These are phyloP conservation scores for Portevinia maculata DNA, from an alignment of 2,888 invertebrate genomes.

Conservation along the genomic window DNA sequence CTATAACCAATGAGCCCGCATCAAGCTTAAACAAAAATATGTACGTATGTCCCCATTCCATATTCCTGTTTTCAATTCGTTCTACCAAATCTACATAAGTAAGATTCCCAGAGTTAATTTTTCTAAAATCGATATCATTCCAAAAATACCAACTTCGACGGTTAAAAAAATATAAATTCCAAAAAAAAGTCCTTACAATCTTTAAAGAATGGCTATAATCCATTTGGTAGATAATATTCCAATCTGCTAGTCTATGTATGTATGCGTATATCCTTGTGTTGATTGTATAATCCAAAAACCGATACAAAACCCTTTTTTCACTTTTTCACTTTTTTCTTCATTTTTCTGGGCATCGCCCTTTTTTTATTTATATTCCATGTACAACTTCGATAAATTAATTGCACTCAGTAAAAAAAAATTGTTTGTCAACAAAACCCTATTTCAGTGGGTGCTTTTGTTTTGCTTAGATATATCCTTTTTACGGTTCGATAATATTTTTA, in stretches of 20 bases:
- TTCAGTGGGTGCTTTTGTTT: neutral
- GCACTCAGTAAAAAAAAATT: conserved; percentile 5
- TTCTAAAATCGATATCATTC: conserved; percentile 41
- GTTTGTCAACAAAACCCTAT: conserved; percentile 7
- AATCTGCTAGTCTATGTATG: conserved; percentile 20
- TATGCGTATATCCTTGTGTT: conserved; percentile 55
- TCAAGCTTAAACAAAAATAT: too few species aligned
- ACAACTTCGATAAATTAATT: neutral
- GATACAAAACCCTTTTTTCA: conserved; percentile 35
- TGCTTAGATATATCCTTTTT: neutral
- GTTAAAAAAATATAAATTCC: neutral
- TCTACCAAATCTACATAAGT: neutral
- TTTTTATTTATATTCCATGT: conserved; percentile 16
- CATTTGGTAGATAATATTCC: conserved; percentile 60
- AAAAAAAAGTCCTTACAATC: conserved; percentile 47
- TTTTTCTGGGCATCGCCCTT: conserved; percentile 8
- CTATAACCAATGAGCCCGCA: too few species aligned
- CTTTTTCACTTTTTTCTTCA: conserved; percentile 30
- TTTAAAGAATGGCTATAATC: conserved; percentile 45
- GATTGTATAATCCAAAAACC: conserved; percentile 57
- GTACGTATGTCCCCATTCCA: too few species aligned
- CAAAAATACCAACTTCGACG: conserved; percentile 24
- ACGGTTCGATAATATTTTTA: conserved; percentile 23
- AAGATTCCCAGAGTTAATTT: neutral
- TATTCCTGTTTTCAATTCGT: neutral